Evolutionary conservation across 2,888 invertebrate genomes (phyloP), one percentile per base, ranked within the genome.

Genomic region (Phasia obesa): DNA sequence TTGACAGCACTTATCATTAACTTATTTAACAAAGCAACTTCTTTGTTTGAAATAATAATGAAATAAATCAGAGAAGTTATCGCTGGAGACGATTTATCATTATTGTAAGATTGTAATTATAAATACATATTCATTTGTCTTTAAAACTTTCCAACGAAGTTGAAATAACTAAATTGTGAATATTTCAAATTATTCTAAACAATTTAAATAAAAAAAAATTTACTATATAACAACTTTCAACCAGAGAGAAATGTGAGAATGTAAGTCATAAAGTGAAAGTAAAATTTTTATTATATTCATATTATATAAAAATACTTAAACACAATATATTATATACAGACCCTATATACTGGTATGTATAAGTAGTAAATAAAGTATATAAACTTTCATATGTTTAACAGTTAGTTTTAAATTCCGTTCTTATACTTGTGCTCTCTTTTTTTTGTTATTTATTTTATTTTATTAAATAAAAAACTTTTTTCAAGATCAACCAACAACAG

Each of bases 401-500:
- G 42, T 67, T 75, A 67, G 75, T 83, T 83, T 67, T 71, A 57
- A 76, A 83, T 79, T 71, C 62, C 47, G 19, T 76, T 71, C 79
- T 65, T 75, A 27, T 57, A 64, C 64, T 75, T 57, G 53, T 47
- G 31, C 31, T 74, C 70, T 70, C 21, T 1, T 5, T 55, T 53
- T 51, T 59, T 49, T 38, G 31, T 64, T 74, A 31, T 13, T 62
- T 70, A 76, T 81, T 75, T 76, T 67, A 74, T 82, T 79, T 71
- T 83, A 79, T 79, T 83, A 79, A 71, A 79, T 79, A 71, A 70
- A 71, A 78, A 75, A 65, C n/a, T 78, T 65, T 76, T 81, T 83
- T 83, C 83, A 79, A 83, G 83, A 83, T 47, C 83, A 76, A 44
- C 60, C 47, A 70, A 19, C 70, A 70, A 70, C 35, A 62, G 53